Evolutionary conservation across 2,888 invertebrate species (phyloP), one percentile per base, ranked within the genome.

Genomic region (Tuta absoluta): DNA sequence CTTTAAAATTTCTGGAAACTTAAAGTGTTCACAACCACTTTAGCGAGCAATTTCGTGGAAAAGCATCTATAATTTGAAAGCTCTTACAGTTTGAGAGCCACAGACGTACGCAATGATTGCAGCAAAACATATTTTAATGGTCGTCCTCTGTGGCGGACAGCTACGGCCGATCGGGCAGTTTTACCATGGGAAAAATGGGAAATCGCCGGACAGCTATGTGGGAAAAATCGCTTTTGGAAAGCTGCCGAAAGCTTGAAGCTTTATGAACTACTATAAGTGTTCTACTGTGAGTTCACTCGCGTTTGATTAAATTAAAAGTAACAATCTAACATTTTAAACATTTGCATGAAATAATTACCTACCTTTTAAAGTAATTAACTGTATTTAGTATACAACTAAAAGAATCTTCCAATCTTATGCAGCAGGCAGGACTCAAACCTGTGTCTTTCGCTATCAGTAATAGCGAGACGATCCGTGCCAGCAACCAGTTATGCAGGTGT

Each of bases 81-180:
- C 28, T 33, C 28, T 41, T 11, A 65, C 41, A 72, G 63, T 74
- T 79, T 79, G 76, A 75, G 70, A 45, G 63, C 33, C 75, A 10
- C 71, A 69, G 74, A 0, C 59, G n/a, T 14, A 72, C 75, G 72
- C 76, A 78, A 74, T 78, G 76, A 81, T 79, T 79, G 78, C 78
- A 75, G 74, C 74, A 75, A 77, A 78, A 75, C 73, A 75, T 74
- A 75, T 75, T 78, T 76, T 76, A 79, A 78, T 75, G 71, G 53
- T 48, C 48, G 65, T 59, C 38, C 64, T 65, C 67, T 75, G 75
- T 66, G 65, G 64, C 62, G 65, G 74, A 73, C 71, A 68, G 70
- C 69, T 72, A 71, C 70, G 66, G 66, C 62, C 62, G 33, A 56
- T 56, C 33, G 56, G 56, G 10, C 56, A 56, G 33, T 56, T 56